These are phyloP conservation scores for Pseudoatta argentina DNA, from an alignment of 1,140 invertebrate species.

Conservation along the genomic window DNA sequence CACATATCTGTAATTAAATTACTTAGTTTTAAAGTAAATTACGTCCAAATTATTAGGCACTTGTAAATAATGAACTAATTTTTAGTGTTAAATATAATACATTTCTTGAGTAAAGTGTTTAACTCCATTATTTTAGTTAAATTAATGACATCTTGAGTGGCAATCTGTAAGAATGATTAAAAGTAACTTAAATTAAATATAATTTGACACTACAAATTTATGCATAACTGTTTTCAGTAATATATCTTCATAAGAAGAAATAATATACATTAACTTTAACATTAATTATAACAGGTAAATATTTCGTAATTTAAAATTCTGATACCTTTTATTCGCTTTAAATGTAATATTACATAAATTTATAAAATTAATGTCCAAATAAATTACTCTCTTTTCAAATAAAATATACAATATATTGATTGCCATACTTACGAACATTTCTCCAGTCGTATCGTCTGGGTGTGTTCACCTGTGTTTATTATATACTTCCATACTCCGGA, in stretches of 20 bases:
- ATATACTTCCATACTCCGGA: slow-evolving; percentile 95
- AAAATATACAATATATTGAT: neutral
- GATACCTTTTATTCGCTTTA: neutral
- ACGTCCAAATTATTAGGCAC: too few relatives aligned
- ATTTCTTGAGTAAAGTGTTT: too few relatives aligned
- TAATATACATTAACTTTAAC: neutral
- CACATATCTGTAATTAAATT: too few relatives aligned
- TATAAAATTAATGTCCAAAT: slow-evolving; percentile 26
- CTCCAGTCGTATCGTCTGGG: slow-evolving; percentile 93
- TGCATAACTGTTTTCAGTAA: neutral
- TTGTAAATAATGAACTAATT: too few relatives aligned
- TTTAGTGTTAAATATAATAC: too few relatives aligned
- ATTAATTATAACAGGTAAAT: neutral
- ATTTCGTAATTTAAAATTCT: neutral
- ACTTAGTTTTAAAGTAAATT: too few relatives aligned
- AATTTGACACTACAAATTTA: neutral
- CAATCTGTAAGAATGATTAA: too few relatives aligned
- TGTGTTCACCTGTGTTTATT: slow-evolving; percentile 94
- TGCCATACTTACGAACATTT: slow-evolving; percentile 91
- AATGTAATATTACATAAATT: slow-evolving; percentile 31
- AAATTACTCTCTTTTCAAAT: slow-evolving; percentile 25
- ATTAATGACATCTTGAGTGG: too few relatives aligned
- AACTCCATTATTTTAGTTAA: too few relatives aligned
- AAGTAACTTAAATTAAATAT: too few relatives aligned
- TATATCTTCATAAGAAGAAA: neutral